Percentiles rank a stretch among this genome's conserved stretches.
These are phyloP conservation scores for Adelges cooleyi DNA, from an alignment of 1,140 invertebrate genomes.

Conservation along the genomic window DNA sequence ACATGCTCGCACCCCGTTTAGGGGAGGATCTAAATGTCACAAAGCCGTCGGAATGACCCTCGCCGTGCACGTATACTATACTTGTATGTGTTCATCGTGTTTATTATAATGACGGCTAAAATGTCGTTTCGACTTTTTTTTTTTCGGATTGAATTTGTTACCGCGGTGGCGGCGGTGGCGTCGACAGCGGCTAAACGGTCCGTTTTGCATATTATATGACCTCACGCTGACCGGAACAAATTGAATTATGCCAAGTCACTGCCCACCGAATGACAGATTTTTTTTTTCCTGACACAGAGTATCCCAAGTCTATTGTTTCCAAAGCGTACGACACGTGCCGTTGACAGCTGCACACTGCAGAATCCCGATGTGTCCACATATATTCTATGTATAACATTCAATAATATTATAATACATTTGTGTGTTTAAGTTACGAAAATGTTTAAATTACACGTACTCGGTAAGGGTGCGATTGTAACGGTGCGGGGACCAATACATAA, in stretches of 20 bases:
- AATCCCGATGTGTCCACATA: slow-evolving; percentile 2
- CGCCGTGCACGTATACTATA: neutral
- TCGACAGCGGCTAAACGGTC: slow-evolving; percentile 9
- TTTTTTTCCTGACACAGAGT: neutral
- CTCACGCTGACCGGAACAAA: slow-evolving; percentile 28
- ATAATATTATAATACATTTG: neutral
- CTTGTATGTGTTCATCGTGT: neutral
- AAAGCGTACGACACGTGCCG: slow-evolving; percentile 8
- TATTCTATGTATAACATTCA: too few relatives aligned
- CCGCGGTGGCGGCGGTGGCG: neutral
- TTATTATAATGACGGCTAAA: slow-evolving; percentile 13
- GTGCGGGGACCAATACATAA: neutral
- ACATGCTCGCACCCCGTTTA: slow-evolving; percentile 9
- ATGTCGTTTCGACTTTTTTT: slow-evolving; percentile 5
- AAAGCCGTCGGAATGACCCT: neutral
- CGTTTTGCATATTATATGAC: slow-evolving; percentile 11
- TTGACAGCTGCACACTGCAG: slow-evolving; percentile 15
- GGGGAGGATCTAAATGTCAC: slow-evolving; percentile 1
- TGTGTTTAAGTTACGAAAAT: slow-evolving; percentile 4
- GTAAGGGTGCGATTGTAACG: neutral
- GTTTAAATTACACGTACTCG: neutral
- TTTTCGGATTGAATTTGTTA: neutral
- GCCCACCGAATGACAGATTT: slow-evolving; percentile 16
- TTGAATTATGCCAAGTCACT: slow-evolving; percentile 24
- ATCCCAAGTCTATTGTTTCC: neutral